These are phyloP conservation scores for Siniperca chuatsi DNA, from an alignment of 2,113 vertebrate genomes.

Conservation along the genomic window DNA sequence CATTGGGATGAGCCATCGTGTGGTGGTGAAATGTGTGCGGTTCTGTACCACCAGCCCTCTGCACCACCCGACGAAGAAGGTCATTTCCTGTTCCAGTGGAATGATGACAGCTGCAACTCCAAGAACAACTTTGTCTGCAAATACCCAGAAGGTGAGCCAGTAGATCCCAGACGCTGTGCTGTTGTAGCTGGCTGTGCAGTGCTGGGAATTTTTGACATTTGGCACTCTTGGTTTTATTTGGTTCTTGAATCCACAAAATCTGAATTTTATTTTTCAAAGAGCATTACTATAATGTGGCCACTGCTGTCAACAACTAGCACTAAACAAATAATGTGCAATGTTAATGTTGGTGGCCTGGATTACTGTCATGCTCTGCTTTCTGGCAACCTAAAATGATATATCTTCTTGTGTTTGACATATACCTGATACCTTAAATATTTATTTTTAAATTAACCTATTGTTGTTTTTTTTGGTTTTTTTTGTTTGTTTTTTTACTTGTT, in stretches of 20 bases:
- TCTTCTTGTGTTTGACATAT: background rate
- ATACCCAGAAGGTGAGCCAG: slow-evolving; percentile 88
- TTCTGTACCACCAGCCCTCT: slow-evolving; percentile 91
- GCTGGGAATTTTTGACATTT: slow-evolving; percentile 17
- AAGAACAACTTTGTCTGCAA: slow-evolving; percentile 99
- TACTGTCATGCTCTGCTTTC: background rate
- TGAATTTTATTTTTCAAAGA: slow-evolving; percentile 2
- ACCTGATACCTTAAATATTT: background rate
- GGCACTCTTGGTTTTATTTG: slow-evolving; percentile 3
- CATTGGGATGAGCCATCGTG: slow-evolving; percentile 94
- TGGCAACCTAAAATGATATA: background rate
- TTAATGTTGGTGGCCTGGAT: background rate
- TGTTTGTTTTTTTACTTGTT: background rate
- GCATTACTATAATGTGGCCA: background rate
- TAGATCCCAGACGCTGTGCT: background rate
- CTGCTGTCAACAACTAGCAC: slow-evolving; percentile 11
- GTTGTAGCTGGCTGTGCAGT: slow-evolving; percentile 10
- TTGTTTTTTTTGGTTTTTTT: no score
- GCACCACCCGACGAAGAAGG: slow-evolving; percentile 85
- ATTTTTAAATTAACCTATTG: background rate
- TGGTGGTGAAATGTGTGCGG: slow-evolving; percentile 91
- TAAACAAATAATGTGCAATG: background rate
- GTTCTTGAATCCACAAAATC: slow-evolving; percentile 13
- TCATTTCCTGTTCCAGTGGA: slow-evolving; percentile 92
- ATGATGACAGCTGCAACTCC: slow-evolving; percentile 92